A percentile compares a stretch with the other conserved stretches of the same genome.
Conservation (phyloP, 2,113 vertebrate species). For the Vombatus ursinus region DNA sequence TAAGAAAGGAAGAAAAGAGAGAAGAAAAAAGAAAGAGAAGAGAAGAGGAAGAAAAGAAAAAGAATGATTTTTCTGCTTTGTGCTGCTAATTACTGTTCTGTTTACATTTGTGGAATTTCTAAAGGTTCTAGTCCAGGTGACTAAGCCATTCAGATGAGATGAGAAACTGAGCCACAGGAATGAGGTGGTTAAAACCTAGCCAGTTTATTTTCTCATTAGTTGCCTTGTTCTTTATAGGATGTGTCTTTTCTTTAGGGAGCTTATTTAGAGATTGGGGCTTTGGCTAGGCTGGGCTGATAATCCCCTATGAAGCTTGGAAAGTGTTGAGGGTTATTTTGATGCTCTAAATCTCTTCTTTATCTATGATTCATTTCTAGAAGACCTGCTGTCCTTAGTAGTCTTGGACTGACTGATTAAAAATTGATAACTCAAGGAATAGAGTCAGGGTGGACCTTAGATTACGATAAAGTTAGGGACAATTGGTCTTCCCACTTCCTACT, state of each 20-base stretch:
- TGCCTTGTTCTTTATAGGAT: slow-evolving; percentile 25
- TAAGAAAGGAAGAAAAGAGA: not conserved
- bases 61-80: slow-evolving; percentile 26
- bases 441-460: not conserved
- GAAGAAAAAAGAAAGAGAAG: too few species aligned
- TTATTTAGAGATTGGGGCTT: slow-evolving; percentile 51
- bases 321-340: slow-evolving; percentile 50
- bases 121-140: slow-evolving; percentile 45
- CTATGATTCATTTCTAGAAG: slow-evolving; percentile 53
- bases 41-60: not conserved
- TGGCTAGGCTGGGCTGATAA: not conserved
- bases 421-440: slow-evolving; percentile 16
- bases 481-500: not conserved
- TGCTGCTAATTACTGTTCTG: slow-evolving; percentile 46
- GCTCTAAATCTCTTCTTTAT: slow-evolving; percentile 47
- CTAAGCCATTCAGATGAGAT: slow-evolving; percentile 7
- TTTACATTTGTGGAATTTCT: slow-evolving; percentile 33
- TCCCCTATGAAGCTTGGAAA: slow-evolving; percentile 39
- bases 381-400: slow-evolving; percentile 39
- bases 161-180: slow-evolving; percentile 50
- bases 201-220: slow-evolving; percentile 11
- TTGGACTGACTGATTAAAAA: slow-evolving; percentile 21
- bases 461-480: slow-evolving; percentile 24
- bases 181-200: slow-evolving; percentile 48
- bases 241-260: not conserved